These are phyloP conservation scores for Formica exsecta DNA, from an alignment of 1,140 invertebrate genomes.

Conservation along the genomic window DNA sequence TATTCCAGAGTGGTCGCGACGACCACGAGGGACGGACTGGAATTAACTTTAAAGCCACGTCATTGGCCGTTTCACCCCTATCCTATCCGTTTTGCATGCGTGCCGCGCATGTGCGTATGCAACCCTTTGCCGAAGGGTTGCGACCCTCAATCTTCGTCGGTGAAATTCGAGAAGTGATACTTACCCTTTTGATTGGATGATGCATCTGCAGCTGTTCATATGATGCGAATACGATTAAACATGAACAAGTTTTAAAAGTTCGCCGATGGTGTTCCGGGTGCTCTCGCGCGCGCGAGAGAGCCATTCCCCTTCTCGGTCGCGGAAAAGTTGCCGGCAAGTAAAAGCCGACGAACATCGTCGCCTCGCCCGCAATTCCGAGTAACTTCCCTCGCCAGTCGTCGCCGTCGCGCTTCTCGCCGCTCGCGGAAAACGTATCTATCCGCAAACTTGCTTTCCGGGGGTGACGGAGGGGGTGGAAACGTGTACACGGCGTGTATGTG, in stretches of 20 bases:
- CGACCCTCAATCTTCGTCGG: not conserved
- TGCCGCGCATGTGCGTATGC: slow-evolving; percentile 76
- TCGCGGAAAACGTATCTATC: slow-evolving; percentile 83
- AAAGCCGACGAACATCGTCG: slow-evolving; percentile 71
- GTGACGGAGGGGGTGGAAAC: not conserved
- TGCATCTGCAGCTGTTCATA: not conserved
- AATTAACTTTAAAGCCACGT: slow-evolving; percentile 79
- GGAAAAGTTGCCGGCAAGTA: slow-evolving; percentile 77
- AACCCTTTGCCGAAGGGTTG: slow-evolving; percentile 65
- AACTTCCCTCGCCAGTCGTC: slow-evolving; percentile 79
- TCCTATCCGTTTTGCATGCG: slow-evolving; percentile 76
- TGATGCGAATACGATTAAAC: not conserved
- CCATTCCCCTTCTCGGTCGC: slow-evolving; percentile 69
- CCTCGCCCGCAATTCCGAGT: slow-evolving; percentile 77
- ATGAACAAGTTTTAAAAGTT: no score
- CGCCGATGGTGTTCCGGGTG: slow-evolving; percentile 51
- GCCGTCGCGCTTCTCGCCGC: slow-evolving; percentile 67
- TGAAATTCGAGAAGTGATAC: slow-evolving; percentile 26
- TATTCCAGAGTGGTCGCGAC: slow-evolving; percentile 47
- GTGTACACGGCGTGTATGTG: slow-evolving; percentile 55
- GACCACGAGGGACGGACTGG: slow-evolving; percentile 62
- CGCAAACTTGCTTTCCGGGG: slow-evolving; percentile 76
- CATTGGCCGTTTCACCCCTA: slow-evolving; percentile 73
- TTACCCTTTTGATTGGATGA: slow-evolving; percentile 13
- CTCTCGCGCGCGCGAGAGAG: slow-evolving; percentile 63